phyloP scores from a whole-genome alignment of 2,797 vertebrate species.

The Enoplosus armatus region DNA sequence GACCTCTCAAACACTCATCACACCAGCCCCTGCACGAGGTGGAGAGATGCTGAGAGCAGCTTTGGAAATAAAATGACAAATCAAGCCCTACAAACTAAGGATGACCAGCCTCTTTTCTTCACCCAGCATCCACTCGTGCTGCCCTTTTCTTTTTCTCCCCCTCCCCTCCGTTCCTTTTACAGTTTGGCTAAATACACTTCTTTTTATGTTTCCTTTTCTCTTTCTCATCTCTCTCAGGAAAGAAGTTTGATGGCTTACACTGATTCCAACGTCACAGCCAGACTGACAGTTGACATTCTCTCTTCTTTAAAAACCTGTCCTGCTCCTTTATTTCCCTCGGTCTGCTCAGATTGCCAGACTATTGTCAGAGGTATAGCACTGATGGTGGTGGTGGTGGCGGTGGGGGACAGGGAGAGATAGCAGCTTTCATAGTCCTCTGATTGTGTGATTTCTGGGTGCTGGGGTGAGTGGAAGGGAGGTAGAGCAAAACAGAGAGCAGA shows the following conservation, averaged over 20 bases:
- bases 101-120: constrained; percentile 64
- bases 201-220: constrained; percentile 40
- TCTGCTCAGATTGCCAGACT: constrained; percentile 76
- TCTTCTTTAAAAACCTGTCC: constrained; percentile 82
- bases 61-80: constrained; percentile 66
- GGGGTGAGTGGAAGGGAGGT: constrained; percentile 44
- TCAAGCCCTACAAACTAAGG: constrained; percentile 54
- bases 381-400: neutral
- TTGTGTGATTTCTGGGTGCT: constrained; percentile 65
- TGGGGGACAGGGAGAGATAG: constrained; percentile 60
- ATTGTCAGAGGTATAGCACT: constrained; percentile 79
- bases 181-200: constrained; percentile 51
- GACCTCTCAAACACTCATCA: constrained; percentile 54
- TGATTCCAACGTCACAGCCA: constrained; percentile 76
- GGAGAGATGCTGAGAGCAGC: constrained; percentile 59
- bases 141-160: constrained; percentile 49
- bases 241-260: constrained; percentile 72
- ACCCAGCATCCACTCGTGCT: constrained; percentile 35
- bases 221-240: constrained; percentile 48
- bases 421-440: constrained; percentile 68
- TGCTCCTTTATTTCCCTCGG: constrained; percentile 73
- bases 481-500: constrained; percentile 41
- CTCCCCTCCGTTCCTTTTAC: constrained; percentile 40
- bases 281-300: constrained; percentile 91
- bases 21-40: constrained; percentile 30